These are phyloP conservation scores for Manis crassicaudata DNA, from an alignment of 2,797 vertebrate genomes.

Conservation along the genomic window DNA sequence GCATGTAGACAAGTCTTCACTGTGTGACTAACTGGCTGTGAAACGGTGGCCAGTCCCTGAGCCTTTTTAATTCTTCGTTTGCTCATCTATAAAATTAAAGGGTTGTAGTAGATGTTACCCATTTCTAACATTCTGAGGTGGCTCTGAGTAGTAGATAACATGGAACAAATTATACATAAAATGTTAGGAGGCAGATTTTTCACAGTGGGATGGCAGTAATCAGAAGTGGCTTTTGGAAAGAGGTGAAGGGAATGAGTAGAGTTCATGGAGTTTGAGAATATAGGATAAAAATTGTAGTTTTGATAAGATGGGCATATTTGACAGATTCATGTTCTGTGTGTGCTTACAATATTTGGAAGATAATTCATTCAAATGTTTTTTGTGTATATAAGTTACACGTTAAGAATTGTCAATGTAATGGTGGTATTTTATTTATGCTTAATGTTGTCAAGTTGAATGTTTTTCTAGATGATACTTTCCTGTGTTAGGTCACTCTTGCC, in stretches of 20 bases:
- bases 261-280: slow-evolving; percentile 8
- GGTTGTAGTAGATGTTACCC: neutral
- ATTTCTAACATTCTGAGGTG: slow-evolving; percentile 37
- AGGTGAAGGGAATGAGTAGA: neutral
- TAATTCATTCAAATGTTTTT: slow-evolving; percentile 13
- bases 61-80: slow-evolving; percentile 57
- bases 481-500: neutral
- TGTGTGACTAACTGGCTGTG: neutral
- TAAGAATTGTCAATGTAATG: neutral
- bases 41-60: neutral
- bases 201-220: neutral
- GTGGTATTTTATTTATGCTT: neutral
- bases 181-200: neutral
- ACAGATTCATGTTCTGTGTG: slow-evolving; percentile 3
- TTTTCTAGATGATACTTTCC: neutral
- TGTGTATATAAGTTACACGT: neutral
- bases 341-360: neutral
- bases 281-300: slow-evolving; percentile 33
- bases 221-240: slow-evolving; percentile 25
- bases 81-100: slow-evolving; percentile 61
- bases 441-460: neutral
- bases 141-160: neutral
- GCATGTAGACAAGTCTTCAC: slow-evolving; percentile 71
- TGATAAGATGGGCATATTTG: slow-evolving; percentile 21
- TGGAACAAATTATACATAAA: slow-evolving; percentile 24